Base-by-base conservation (phyloP, 2,888 invertebrate species). In the Temnothorax unifasciatus region DNA sequence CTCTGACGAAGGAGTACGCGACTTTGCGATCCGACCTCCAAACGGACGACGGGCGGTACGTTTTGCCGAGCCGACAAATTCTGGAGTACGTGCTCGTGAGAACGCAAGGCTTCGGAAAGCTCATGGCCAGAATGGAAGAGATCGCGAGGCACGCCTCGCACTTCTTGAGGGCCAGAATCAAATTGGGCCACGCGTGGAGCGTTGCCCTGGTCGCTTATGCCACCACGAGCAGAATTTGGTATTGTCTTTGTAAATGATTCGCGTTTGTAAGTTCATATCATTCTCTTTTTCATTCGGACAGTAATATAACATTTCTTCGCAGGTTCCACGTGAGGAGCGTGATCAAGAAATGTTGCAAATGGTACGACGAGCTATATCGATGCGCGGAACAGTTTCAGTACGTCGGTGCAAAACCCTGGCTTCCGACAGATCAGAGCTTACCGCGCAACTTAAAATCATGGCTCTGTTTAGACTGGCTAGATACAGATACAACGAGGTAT, bases 1-100 rank as follows among this genome's bases (percentile, higher is more conserved):
- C 95, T 76, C 88, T 96, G 4, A 90, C 95, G 44, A 96, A 95
- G 88, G 96, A 96, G 38, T 94, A 92, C 81, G 87, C 86, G 59
- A 88, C 91, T 85, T 86, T 95, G 6, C 88, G 84, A 29, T 83
- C 88, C 21, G 92, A 89, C 41, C 84, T 90, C 3, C 92, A 92
- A 47, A 69, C 91, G 61, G 91, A 93, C 44, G 86, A 87, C 4
- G 93, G 94, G 47, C 50, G 47, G 29, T 88, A 93, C 29, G 95
- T 95, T 90, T 93, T 96, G 69, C 96, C 96, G n/a, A 96, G 96
- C 4, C 95, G 94, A 86, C 96, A 96, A 93, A 96, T 96, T 96
- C 89, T 96, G 15, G 95, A 96, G 90, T 96, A 95, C 94, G 88
- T 96, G 29, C 92, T 96, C 68, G 92, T 96, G 1, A 95, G 95